Evolutionary conservation across 2,113 vertebrate genomes (phyloP), one percentile per base, ranked within the genome.

Genomic region (Paedocypris sp.): DNA sequence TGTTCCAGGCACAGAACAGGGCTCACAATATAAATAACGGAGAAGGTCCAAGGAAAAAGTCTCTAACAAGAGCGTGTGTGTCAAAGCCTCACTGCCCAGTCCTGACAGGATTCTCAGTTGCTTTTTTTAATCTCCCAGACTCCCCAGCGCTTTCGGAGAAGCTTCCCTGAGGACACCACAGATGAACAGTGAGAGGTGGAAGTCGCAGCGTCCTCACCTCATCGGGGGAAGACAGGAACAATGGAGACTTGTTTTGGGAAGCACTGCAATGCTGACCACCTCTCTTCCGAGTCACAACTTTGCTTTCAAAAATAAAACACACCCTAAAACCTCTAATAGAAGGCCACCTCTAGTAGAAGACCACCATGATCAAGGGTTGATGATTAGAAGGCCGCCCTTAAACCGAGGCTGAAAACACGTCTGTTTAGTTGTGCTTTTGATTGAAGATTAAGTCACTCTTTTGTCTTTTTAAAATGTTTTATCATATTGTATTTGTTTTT

Each of bases 141-240:
- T 50, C 35, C 47, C 53, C 76, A 71, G 74, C 70, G 71, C 75
- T 77, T 66, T 63, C 49, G n/a, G 33, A 74, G 60, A 68, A 72
- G 54, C 60, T 43, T 69, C 60, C 39, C 52, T 46, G 46, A 76
- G 68, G 58, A 66, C 71, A 18, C 62, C 23, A 15, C 20, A 57
- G 59, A 46, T 38, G 54, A 50, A 60, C 31, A 42, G 41, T 59
- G 48, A 83, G 79, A 85, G 72, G 71, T 78, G 77, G 79, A 82
- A 51, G 43, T 47, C 20, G 28, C 38, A 67, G 46, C 76, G 78
- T 82, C 81, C 79, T 81, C 77, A 69, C 74, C 74, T 77, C 80
- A 79, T 83, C 79, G 75, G 72, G 69, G 77, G 63, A 72, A 69
- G 74, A 62, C 65, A 43, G 73, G 49, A 70, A 80, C 74, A 73